Base-by-base conservation (phyloP, 53 echinoderm and acorn worm genomes). In the Hippasteria phrygiana region DNA sequence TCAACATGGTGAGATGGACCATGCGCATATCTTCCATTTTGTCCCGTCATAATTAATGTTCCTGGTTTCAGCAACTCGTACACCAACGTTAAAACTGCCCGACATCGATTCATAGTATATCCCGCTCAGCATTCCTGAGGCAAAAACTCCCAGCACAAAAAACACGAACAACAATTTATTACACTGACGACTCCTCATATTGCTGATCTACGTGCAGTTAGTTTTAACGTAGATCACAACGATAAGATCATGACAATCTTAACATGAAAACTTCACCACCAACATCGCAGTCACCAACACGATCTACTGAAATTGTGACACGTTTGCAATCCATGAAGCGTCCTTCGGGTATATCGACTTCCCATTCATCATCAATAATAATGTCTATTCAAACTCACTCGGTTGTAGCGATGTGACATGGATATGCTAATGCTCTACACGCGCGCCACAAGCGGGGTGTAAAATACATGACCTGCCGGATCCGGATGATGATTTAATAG, bases 121-220 rank as follows among this genome's bases (percentile, higher is more conserved):
- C 26, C 85, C 85, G 22, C 71, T 28, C 24, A 85, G 12, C 85
- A 85, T 85, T 47, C 85, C 85, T 36, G 50, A 35, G 24, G 42
- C 70, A 9, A 85, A 85, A 29, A 71, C 85, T 0, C 12, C 50
- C 69, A 85, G 0, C 26, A 71, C 53, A 22, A 70, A 85, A 39
- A 42, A 5, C 43, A 47, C 12, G 46, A 28, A 39, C 85, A 70
- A 3, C 22, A 85, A 40, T 27, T 71, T 85, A 51, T 55, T 37
- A 38, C 70, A 71, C 54, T 51, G 71, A 32, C 85, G 85, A 67
- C 35, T 50, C 50, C 85, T 48, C 85, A 85, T 85, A 18, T 18
- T 82, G 78, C 8, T 38, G 10, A 55, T 4, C 7, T 22, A 38
- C 20, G 46, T 45, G 46, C 5, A 45, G 46, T 7, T 7, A 45